Evolutionary conservation across 1,140 invertebrate genomes (phyloP).

Genomic region (Drosophila varians): DNA sequence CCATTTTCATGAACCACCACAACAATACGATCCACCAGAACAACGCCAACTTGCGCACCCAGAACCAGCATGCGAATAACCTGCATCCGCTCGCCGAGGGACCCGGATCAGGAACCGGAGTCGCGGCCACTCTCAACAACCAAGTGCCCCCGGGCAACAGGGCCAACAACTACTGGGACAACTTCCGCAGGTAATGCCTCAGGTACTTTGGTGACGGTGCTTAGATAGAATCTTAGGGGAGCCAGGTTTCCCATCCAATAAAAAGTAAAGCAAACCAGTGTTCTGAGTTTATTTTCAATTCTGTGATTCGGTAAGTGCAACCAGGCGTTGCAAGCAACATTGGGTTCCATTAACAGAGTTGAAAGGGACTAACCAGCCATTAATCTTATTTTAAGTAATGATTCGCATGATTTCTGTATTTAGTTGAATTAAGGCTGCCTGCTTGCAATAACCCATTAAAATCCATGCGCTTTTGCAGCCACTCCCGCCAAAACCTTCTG

Average conservation of each 20-base stretch:
- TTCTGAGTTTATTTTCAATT: conserved; percentile 46
- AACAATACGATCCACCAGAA: conserved; percentile 82
- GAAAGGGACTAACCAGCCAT: conserved; percentile 47
- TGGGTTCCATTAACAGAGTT: conserved; percentile 45
- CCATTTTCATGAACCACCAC: conserved; percentile 83
- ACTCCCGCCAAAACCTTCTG: conserved; percentile 93
- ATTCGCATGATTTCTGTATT: background rate
- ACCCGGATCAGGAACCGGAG: conserved; percentile 7
- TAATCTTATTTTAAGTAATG: background rate
- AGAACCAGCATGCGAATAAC: conserved; percentile 78
- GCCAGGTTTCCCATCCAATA: conserved; percentile 32
- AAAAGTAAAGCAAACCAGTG: conserved; percentile 34
- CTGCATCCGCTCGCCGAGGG: conserved; percentile 63
- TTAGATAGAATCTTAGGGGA: conserved; percentile 5
- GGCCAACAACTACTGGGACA: conserved; percentile 96
- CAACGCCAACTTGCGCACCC: conserved; percentile 77
- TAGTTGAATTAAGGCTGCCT: background rate
- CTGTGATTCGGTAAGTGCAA: conserved; percentile 46
- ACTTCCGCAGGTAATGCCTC: conserved; percentile 91
- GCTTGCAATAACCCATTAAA: conserved; percentile 76
- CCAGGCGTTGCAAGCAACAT: background rate
- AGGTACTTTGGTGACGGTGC: conserved; percentile 28
- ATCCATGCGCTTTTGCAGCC: conserved; percentile 85
- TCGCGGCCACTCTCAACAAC: conserved; percentile 89
- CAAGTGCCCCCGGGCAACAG: conserved; percentile 93